These are phyloP conservation scores for Copsychus sechellarum DNA, from an alignment of 2,113 vertebrate genomes.

Conservation along the genomic window DNA sequence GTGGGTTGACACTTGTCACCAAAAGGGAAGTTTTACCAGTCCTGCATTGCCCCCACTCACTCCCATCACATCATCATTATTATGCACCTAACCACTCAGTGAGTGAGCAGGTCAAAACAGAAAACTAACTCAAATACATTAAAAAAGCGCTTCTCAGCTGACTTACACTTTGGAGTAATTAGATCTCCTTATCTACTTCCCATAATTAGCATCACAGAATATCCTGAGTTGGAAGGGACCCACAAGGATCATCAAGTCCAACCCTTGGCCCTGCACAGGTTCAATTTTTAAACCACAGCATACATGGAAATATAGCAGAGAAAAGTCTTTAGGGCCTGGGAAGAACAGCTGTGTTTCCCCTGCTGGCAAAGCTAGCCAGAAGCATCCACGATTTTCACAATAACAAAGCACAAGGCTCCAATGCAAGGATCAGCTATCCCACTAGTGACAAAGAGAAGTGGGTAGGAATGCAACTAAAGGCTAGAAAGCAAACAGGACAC, in stretches of 20 bases:
- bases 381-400: fast-evolving
- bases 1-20: not conserved
- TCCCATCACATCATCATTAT: not conserved
- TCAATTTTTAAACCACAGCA: not conserved
- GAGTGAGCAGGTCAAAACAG: not conserved
- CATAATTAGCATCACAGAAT: not conserved
- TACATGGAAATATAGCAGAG: fast-evolving
- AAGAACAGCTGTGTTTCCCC: not conserved
- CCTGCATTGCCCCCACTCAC: not conserved
- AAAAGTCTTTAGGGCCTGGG: not conserved
- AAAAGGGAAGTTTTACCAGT: not conserved
- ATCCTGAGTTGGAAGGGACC: not conserved
- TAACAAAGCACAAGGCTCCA: not conserved
- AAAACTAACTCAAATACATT: not conserved
- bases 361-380: not conserved
- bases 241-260: not conserved
- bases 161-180: not conserved
- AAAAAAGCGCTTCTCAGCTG: not conserved
- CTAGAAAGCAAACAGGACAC: not conserved
- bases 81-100: fast-evolving
- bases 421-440: not conserved
- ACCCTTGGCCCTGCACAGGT: not conserved
- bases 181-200: not conserved
- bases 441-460: not conserved
- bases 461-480: not conserved